phyloP scores from a whole-genome alignment of 2,797 vertebrate species.

The Tragopan temminckii region DNA sequence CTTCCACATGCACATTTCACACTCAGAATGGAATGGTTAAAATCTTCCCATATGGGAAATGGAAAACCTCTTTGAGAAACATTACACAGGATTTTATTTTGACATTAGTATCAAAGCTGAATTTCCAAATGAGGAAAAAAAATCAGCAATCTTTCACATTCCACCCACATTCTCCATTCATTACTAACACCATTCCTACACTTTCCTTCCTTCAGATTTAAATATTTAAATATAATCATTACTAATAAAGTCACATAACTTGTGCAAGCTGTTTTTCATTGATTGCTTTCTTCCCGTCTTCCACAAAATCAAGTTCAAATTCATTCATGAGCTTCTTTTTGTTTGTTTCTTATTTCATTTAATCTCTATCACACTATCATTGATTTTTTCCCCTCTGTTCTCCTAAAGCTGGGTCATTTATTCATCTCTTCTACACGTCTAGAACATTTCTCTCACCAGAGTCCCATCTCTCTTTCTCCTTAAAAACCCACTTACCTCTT shows the following conservation, averaged over 20 bases:
- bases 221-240: background rate
- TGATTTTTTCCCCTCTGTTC: background rate
- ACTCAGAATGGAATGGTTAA: background rate
- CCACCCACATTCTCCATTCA: rapidly evolving
- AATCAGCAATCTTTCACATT: background rate
- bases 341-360: background rate
- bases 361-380: background rate
- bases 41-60: background rate
- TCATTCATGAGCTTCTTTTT: background rate
- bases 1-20: background rate
- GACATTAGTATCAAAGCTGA: background rate
- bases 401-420: background rate
- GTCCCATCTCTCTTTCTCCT: background rate
- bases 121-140: background rate
- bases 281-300: background rate
- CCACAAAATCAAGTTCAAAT: background rate
- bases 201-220: background rate
- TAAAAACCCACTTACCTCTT: background rate
- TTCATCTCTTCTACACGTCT: background rate
- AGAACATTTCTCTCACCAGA: background rate
- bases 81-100: rapidly evolving
- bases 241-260: background rate
- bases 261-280: background rate
- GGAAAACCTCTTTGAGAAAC: background rate
- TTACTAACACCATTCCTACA: background rate